Evolutionary conservation across 2,888 invertebrate species (phyloP).

Genomic region (Synanthedon myopaeformis): DNA sequence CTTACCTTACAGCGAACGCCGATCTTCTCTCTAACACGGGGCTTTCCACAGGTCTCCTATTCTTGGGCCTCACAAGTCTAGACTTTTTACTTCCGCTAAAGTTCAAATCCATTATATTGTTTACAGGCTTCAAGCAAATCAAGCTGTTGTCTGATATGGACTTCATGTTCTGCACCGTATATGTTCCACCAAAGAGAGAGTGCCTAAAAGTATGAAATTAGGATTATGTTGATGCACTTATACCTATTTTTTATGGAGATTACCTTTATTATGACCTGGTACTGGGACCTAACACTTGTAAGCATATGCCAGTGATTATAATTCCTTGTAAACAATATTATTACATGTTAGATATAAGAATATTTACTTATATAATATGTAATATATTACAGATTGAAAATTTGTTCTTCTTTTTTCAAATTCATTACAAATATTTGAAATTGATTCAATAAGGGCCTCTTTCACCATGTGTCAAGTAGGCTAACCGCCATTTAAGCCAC

Average conservation of each 20-base stretch:
- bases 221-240: too few species aligned
- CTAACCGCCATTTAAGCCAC: too few species aligned
- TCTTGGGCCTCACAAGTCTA: conserved; percentile 75
- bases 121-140: conserved; percentile 88
- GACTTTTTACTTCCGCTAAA: conserved; percentile 78
- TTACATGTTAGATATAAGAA: background rate
- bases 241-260: too few species aligned
- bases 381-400: too few species aligned
- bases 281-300: too few species aligned
- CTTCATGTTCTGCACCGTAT: conserved; percentile 91
- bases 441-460: too few species aligned
- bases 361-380: background rate
- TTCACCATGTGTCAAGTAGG: too few species aligned
- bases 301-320: too few species aligned
- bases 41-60: conserved; percentile 76
- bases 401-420: too few species aligned
- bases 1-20: conserved; percentile 82
- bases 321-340: too few species aligned
- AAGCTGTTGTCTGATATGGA: conserved; percentile 91
- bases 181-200: conserved; percentile 95
- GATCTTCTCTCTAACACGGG: conserved; percentile 81
- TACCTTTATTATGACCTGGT: too few species aligned
- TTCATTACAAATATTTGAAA: too few species aligned
- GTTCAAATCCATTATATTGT: conserved; percentile 80
- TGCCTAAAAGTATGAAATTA: conserved; percentile 70